A percentile compares a stretch with the other conserved stretches of the same genome.
phyloP scores from a whole-genome alignment of 2,113 vertebrate genomes.

The Colossoma macropomum region DNA sequence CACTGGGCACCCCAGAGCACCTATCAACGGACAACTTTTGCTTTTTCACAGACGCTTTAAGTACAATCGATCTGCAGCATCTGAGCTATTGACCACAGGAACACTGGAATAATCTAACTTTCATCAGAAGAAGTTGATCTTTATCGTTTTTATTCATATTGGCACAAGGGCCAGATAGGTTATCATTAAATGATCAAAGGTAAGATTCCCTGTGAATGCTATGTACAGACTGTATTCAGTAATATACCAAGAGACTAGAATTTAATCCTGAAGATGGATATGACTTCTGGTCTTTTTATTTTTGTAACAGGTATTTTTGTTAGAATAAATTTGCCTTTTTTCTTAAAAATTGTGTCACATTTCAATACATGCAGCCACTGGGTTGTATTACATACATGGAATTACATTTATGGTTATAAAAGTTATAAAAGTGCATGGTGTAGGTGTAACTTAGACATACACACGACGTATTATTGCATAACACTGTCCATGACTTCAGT shows the following conservation, averaged over 20 bases:
- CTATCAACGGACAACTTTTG: conserved; percentile 88
- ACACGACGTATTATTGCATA: too few species aligned
- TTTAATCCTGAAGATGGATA: conserved; percentile 71
- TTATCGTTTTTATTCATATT: not conserved
- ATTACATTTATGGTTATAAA: too few species aligned
- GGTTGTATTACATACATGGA: too few species aligned
- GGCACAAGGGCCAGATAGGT: not conserved
- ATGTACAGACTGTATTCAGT: conserved; percentile 68
- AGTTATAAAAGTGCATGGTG: too few species aligned
- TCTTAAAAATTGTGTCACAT: not conserved
- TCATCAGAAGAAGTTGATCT: not conserved
- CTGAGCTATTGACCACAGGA: conserved; percentile 83
- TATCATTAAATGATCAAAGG: conserved; percentile 51
- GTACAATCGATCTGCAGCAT: conserved; percentile 90
- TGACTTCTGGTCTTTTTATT: conserved; percentile 92
- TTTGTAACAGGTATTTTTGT: conserved; percentile 99
- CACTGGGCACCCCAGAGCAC: conserved; percentile 85
- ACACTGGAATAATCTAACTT: not conserved
- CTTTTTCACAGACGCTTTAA: conserved; percentile 92
- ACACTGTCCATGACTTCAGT: too few species aligned
- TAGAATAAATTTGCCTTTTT: conserved; percentile 96
- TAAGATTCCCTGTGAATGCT: conserved; percentile 48
- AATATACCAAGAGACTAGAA: conserved; percentile 77
- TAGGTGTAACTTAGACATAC: too few species aligned
- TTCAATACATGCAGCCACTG: not conserved